phyloP scores from a whole-genome alignment of 35 echinoderm and acorn worm genomes.

The Ophioderma brevispina region DNA sequence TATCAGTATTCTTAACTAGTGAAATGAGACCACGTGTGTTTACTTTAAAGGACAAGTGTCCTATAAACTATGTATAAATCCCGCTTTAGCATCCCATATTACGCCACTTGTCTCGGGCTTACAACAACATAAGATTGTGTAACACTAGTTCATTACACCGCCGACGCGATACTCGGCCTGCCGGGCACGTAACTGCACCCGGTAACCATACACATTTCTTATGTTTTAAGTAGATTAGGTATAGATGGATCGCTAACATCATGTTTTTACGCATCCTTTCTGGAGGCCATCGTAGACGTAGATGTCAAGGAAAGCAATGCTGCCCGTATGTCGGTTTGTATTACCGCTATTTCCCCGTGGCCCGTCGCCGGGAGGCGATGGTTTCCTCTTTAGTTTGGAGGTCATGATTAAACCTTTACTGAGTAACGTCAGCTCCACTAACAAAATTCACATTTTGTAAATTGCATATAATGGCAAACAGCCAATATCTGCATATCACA shows the following conservation, averaged over 20 bases:
- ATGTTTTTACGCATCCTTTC: neutral
- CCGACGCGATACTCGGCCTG: neutral
- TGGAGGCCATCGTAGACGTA: neutral
- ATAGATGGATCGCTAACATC: neutral
- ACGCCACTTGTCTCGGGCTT: neutral
- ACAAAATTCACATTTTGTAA: too few species aligned
- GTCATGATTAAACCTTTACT: neutral
- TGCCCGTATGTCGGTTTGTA: neutral
- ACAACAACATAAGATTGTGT: neutral
- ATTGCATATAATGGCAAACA: too few species aligned
- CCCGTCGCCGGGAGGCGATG: neutral
- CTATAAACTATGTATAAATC: neutral
- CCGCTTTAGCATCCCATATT: neutral
- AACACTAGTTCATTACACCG: neutral
- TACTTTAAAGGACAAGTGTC: constrained; percentile 1
- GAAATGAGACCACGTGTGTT: neutral
- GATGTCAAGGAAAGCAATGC: neutral
- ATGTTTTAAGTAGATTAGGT: neutral
- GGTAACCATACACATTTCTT: constrained; percentile 5
- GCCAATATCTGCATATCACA: too few species aligned
- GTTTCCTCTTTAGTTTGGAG: neutral
- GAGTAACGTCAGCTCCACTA: neutral
- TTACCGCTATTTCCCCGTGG: neutral
- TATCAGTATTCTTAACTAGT: too few species aligned
- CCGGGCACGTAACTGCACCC: constrained; percentile 4